phyloP scores from a whole-genome alignment of 2,888 invertebrate species.

The Anaspis maculata region DNA sequence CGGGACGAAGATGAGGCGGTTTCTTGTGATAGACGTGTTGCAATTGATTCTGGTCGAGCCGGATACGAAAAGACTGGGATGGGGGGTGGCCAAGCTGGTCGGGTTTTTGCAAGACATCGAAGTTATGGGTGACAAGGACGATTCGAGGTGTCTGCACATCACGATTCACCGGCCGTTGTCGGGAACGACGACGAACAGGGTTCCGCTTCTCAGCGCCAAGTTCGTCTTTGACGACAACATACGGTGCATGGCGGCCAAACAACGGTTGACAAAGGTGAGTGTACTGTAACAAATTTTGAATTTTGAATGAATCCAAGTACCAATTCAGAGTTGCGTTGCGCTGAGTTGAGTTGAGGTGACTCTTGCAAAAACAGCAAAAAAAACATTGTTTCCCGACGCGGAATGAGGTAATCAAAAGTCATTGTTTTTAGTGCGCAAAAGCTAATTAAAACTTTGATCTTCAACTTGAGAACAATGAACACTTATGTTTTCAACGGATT shows the following conservation, averaged over 20 bases:
- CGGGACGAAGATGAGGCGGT: conserved; percentile 80
- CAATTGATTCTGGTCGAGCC: conserved; percentile 97
- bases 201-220: conserved; percentile 78
- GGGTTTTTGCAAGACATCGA: conserved; percentile 95
- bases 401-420: too few relatives aligned
- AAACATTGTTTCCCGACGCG: too few relatives aligned
- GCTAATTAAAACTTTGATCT: too few relatives aligned
- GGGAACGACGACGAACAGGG: conserved; percentile 57
- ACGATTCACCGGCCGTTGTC: conserved; percentile 78
- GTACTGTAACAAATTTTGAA: too few relatives aligned
- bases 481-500: too few relatives aligned
- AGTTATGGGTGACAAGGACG: conserved; percentile 91
- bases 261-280: conserved; percentile 66
- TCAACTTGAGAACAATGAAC: too few relatives aligned
- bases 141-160: conserved; percentile 89
- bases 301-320: too few relatives aligned
- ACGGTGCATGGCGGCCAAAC: conserved; percentile 97
- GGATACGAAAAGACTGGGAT: conserved; percentile 86
- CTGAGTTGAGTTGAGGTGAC: too few relatives aligned
- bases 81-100: conserved; percentile 96
- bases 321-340: too few relatives aligned
- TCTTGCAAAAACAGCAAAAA: too few relatives aligned
- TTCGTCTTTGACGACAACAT: conserved; percentile 99
- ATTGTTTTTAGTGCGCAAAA: too few relatives aligned
- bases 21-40: conserved; percentile 89